These are phyloP conservation scores for Metridium senile DNA, from an alignment of 92 coral and sea anemone species.

Conservation along the genomic window DNA sequence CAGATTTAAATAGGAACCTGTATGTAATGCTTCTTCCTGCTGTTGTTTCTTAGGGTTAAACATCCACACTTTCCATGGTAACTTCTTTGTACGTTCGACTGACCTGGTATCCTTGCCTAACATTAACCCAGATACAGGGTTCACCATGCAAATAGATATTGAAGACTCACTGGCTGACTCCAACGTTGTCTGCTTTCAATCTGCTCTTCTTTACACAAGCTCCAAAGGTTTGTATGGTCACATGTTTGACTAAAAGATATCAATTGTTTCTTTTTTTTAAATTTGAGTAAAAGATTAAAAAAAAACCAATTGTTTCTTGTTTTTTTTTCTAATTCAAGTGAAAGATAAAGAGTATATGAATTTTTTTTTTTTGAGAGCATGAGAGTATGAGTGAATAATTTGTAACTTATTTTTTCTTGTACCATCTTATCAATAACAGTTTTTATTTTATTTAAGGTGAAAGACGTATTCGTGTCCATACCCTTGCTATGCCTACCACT, in stretches of 20 bases:
- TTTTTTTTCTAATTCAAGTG: too few species aligned
- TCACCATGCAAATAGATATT: slow-evolving; percentile 95
- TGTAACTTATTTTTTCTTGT: background rate
- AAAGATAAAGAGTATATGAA: too few species aligned
- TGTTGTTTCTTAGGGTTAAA: slow-evolving; percentile 69
- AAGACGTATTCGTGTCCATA: slow-evolving; percentile 94
- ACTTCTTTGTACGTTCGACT: slow-evolving; percentile 99
- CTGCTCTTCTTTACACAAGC: slow-evolving; percentile 96
- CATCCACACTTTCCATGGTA: slow-evolving; percentile 98
- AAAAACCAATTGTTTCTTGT: too few species aligned
- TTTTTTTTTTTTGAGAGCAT: too few species aligned
- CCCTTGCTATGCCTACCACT: slow-evolving; percentile 91
- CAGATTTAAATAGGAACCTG: too few species aligned
- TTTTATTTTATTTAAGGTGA: slow-evolving; percentile 57
- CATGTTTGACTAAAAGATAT: too few species aligned
- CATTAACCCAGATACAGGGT: slow-evolving; percentile 92
- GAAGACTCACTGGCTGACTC: slow-evolving; percentile 90
- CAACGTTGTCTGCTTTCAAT: slow-evolving; percentile 88
- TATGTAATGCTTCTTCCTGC: background rate
- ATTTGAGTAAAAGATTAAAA: too few species aligned
- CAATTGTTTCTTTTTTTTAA: too few species aligned
- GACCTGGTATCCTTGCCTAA: slow-evolving; percentile 98
- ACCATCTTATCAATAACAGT: background rate
- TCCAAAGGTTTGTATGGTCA: slow-evolving; percentile 76
- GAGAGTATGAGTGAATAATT: too few species aligned